A percentile compares a stretch with the other conserved stretches of the same genome.
These are phyloP conservation scores for Drosophila melanogaster DNA, from an alignment of 1,140 invertebrate species.

Conservation along the genomic window Release_6_plus_ISO1_MT NT_033777.3:17249001-17249500, in stretches of 20 bases:
- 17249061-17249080: constrained; percentile 73
- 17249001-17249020: neutral
- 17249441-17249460: constrained; percentile 57
- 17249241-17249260: constrained; percentile 80
- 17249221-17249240: constrained; percentile 20
- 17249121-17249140: constrained; percentile 17
- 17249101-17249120: constrained; percentile 76
- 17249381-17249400: neutral
- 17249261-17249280: constrained; percentile 60
- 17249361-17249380: neutral
- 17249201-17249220: neutral
- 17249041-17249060: constrained; percentile 65
- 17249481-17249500: constrained; percentile 65
- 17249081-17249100: constrained; percentile 73
- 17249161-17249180: constrained; percentile 46
- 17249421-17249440: constrained; percentile 43
- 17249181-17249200: constrained; percentile 18
- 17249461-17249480: constrained; percentile 77
- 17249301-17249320: constrained; percentile 82
- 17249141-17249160: constrained; percentile 41
- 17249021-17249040: constrained; percentile 11
- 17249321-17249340: constrained; percentile 79
- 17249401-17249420: constrained; percentile 44
- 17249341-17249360: constrained; percentile 25
- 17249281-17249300: constrained; percentile 83